Evolutionary conservation across 2,797 vertebrate species (phyloP), one percentile per base, ranked within the genome.

Genomic region (Sus cebifrons): DNA sequence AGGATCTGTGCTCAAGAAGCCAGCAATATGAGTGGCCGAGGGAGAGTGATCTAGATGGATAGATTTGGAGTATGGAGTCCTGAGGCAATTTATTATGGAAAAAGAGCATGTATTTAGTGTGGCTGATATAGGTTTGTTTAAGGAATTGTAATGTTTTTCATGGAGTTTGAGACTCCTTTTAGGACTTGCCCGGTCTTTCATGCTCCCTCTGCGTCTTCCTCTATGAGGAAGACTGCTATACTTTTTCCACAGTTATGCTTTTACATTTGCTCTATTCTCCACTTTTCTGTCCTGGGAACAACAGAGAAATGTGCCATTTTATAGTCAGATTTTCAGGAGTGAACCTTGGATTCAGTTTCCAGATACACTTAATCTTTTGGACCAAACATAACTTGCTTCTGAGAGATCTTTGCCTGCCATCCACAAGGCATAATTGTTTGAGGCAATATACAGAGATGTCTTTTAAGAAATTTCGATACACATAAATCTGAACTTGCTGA

Each of bases 281-380:
- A 17, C 25, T 84, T 20, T 83, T 60, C 54, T 71, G 18, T 60
- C 23, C 44, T 79, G 82, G 27, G 40, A 71, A 73, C 14, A 52
- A 27, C 9, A 21, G 74, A 77, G 78, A 49, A 62, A 74, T 93
- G 54, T 71, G 18, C 6, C 18, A 4, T 49, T 92, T 85, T 60
- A 6, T 74, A 58, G 71, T 93, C 49, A 58, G 16, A 71, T 84
- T 71, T 93, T 91, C 71, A 87, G 44, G 83, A 95, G 15, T 23
- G 14, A 94, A 58, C 12, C 64, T 95, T 29, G 16, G 79, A 44
- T 27, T 83, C 1, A 9, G 12, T 93, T 78, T 92, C 71, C 58
- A 85, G 87, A 49, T 13, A 67, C 14, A 68, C 29, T 73, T 95
- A 62, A 18, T 93, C 32, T 89, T 93, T 84, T 20, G 8, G 10